These are phyloP conservation scores for Lasioglossum vierecki DNA, from an alignment of 2,888 invertebrate genomes.

Conservation along the genomic window DNA sequence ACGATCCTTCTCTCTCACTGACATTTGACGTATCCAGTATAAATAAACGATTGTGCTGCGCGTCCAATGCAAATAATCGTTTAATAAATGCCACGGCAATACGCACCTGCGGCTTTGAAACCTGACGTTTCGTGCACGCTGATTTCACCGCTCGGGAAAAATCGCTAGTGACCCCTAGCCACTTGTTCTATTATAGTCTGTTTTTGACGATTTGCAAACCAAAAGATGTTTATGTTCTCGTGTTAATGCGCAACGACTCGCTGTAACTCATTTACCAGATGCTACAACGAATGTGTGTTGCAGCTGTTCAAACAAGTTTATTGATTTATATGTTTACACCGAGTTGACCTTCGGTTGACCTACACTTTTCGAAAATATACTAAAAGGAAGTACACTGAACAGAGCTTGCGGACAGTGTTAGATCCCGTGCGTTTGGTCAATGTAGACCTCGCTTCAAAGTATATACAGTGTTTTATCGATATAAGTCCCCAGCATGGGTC, in stretches of 20 bases:
- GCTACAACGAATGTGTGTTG: neutral
- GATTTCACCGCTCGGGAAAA: conserved; percentile 43
- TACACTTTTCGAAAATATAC: neutral
- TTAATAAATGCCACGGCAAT: conserved; percentile 64
- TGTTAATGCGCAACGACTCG: neutral
- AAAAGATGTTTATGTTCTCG: neutral
- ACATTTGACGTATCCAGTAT: conserved; percentile 65
- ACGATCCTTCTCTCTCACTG: conserved; percentile 44
- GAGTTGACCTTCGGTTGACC: neutral
- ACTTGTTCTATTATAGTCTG: neutral
- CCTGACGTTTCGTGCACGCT: conserved; percentile 54
- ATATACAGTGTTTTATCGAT: too few relatives aligned
- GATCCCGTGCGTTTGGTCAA: neutral
- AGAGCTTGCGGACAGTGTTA: neutral
- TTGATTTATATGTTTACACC: neutral
- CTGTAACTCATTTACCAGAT: neutral
- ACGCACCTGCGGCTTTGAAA: conserved; percentile 54
- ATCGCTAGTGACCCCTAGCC: conserved; percentile 7
- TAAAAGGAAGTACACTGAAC: neutral
- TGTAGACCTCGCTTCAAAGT: neutral
- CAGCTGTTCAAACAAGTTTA: neutral
- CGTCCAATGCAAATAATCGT: conserved; percentile 65
- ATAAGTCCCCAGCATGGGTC: too few relatives aligned
- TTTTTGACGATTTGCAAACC: neutral
- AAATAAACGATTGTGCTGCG: conserved; percentile 56